Percentiles rank a stretch among this genome's conserved stretches.
Conservation (phyloP, 2,113 vertebrate genomes). For the Lamprologus ornatipinnis region DNA sequence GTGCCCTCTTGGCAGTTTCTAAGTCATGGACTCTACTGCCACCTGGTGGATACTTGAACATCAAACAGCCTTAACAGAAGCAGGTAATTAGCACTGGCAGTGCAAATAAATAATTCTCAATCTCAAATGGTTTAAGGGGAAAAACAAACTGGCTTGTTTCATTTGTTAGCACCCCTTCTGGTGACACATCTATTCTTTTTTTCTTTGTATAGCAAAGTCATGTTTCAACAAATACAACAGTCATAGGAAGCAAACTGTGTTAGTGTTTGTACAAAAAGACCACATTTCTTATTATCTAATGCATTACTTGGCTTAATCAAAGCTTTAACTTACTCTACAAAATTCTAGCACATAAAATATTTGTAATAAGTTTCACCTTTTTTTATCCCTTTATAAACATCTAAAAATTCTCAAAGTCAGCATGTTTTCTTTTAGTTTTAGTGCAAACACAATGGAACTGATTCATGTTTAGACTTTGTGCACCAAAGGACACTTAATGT, state of each 20-base stretch:
- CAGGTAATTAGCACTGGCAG: neutral
- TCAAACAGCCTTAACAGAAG: neutral
- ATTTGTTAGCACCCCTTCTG: neutral
- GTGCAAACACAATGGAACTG: neutral
- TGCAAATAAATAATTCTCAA: neutral
- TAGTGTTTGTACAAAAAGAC: neutral
- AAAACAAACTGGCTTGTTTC: neutral
- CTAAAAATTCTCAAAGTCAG: neutral
- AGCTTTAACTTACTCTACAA: neutral
- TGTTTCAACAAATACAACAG: neutral
- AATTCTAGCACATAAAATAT: neutral
- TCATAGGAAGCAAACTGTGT: neutral
- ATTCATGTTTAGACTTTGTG: neutral
- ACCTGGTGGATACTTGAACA: constrained; percentile 51
- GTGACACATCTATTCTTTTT: neutral
- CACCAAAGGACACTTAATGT: neutral
- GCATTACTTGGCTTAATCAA: neutral
- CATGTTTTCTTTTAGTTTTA: neutral
- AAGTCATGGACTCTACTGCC: constrained; percentile 55
- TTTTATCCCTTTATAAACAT: neutral
- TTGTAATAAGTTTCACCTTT: neutral
- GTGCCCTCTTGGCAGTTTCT: neutral
- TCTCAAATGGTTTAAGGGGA: neutral
- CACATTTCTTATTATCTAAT: neutral
- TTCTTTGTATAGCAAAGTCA: neutral